A percentile compares a stretch with the other conserved stretches of the same genome.
phyloP scores from a whole-genome alignment of 2,888 invertebrate genomes.

The Rhyacophila evoluta region DNA sequence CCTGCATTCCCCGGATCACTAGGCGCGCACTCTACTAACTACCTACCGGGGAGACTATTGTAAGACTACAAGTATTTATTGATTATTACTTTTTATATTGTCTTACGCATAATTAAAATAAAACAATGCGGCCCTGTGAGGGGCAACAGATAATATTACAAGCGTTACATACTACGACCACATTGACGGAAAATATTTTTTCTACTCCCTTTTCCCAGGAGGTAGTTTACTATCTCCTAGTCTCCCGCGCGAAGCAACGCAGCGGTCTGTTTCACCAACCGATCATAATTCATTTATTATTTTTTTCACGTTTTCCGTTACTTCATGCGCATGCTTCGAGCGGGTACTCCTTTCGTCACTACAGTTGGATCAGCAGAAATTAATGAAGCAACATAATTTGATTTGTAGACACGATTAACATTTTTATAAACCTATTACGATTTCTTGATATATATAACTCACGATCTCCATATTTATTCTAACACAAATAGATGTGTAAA shows the following conservation, averaged over 20 bases:
- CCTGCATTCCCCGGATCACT: too few species aligned
- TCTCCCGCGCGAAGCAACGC: background rate
- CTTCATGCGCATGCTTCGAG: constrained; percentile 37
- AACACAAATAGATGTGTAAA: too few species aligned
- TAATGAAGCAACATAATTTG: too few species aligned
- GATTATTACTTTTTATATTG: too few species aligned
- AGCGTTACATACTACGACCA: background rate
- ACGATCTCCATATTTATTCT: too few species aligned
- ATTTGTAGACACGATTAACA: too few species aligned
- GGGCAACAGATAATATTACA: background rate
- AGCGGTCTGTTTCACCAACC: background rate
- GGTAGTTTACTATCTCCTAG: background rate
- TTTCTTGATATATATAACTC: too few species aligned
- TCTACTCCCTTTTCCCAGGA: constrained; percentile 2
- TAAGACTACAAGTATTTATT: too few species aligned
- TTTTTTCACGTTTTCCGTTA: constrained; percentile 38
- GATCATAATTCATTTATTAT: background rate
- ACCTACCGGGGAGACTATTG: too few species aligned
- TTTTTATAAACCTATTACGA: too few species aligned
- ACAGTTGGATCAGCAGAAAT: too few species aligned
- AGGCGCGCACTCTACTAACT: too few species aligned
- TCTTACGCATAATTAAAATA: background rate
- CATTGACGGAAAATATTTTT: background rate
- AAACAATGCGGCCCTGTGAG: background rate
- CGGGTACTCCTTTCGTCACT: background rate